These are phyloP conservation scores for Melipona quadrifasciata DNA, from an alignment of 1,140 invertebrate species.

Conservation along the genomic window DNA sequence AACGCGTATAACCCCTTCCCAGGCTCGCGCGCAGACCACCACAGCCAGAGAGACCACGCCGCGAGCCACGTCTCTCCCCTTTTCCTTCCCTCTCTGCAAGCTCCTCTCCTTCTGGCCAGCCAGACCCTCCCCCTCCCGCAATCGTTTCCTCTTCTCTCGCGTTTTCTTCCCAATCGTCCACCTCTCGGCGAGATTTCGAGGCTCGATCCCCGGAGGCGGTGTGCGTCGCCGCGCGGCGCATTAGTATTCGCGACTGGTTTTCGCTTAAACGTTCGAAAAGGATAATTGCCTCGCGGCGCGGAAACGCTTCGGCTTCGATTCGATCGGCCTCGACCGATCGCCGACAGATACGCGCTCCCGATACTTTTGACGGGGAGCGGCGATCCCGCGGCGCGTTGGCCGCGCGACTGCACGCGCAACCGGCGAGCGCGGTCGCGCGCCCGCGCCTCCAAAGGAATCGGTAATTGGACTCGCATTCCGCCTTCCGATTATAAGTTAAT, in stretches of 20 bases:
- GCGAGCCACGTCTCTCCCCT: conserved; percentile 3
- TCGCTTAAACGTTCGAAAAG: conserved; percentile 45
- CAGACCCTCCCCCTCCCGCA: too few relatives aligned
- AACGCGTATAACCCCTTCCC: conserved; percentile 77
- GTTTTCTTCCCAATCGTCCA: conserved; percentile 20
- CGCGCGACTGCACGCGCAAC: background rate
- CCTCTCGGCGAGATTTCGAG: conserved; percentile 3
- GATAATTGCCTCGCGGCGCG: conserved; percentile 48
- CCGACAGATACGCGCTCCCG: conserved; percentile 50
- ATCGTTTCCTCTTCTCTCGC: background rate
- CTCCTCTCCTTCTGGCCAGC: background rate
- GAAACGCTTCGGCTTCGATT: conserved; percentile 29
- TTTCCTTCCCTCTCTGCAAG: background rate
- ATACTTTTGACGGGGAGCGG: conserved; percentile 45
- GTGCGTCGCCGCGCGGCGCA: conserved; percentile 56
- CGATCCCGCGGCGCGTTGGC: conserved; percentile 26
- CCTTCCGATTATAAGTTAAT: conserved; percentile 78
- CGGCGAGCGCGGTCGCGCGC: background rate
- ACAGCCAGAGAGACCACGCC: conserved; percentile 5
- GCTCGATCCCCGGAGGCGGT: conserved; percentile 2
- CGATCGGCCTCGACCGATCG: conserved; percentile 31
- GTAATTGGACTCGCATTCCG: conserved; percentile 80
- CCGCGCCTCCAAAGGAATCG: conserved; percentile 58
- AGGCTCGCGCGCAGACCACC: conserved; percentile 20
- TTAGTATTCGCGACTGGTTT: conserved; percentile 52